Conservation (phyloP, 35 echinoderm and acorn worm genomes). For the Apostichopus parvimensis region DNA sequence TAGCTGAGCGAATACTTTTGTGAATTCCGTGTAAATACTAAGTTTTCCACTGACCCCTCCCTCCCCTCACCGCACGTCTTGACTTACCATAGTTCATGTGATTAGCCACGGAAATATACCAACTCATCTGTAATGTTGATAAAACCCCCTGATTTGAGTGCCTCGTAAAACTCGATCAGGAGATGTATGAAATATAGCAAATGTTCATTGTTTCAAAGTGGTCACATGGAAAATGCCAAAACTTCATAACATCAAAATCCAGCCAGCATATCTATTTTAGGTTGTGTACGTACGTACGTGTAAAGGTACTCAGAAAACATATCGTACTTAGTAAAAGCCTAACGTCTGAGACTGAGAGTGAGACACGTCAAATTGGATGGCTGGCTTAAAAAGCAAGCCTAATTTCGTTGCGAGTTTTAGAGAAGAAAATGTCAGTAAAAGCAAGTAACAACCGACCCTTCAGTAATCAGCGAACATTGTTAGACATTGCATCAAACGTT, state of each 20-base stretch:
- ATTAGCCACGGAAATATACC: too few relatives aligned
- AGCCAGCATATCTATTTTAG: background rate
- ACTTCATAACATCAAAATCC: background rate
- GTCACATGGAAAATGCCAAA: background rate
- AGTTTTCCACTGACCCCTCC: too few relatives aligned
- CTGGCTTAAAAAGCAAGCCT: background rate
- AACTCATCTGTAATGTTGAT: too few relatives aligned
- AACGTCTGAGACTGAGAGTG: background rate
- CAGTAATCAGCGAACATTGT: conserved; percentile 2
- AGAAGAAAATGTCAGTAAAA: conserved; percentile 29
- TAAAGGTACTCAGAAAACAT: background rate
- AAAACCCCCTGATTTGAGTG: too few relatives aligned
- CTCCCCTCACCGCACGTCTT: too few relatives aligned
- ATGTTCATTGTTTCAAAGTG: background rate
- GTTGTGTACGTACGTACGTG: background rate
- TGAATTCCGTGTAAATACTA: too few relatives aligned
- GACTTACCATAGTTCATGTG: too few relatives aligned
- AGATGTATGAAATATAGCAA: background rate
- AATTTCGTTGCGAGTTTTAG: background rate
- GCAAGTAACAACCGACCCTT: background rate
- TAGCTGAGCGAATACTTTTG: too few relatives aligned
- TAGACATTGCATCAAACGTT: conserved; percentile 20
- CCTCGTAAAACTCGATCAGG: too few relatives aligned
- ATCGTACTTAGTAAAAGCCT: background rate
- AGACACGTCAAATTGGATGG: background rate